These are phyloP conservation scores for Hapalemur alaotrensis DNA, from an alignment of 2,797 vertebrate genomes.

Conservation along the genomic window DNA sequence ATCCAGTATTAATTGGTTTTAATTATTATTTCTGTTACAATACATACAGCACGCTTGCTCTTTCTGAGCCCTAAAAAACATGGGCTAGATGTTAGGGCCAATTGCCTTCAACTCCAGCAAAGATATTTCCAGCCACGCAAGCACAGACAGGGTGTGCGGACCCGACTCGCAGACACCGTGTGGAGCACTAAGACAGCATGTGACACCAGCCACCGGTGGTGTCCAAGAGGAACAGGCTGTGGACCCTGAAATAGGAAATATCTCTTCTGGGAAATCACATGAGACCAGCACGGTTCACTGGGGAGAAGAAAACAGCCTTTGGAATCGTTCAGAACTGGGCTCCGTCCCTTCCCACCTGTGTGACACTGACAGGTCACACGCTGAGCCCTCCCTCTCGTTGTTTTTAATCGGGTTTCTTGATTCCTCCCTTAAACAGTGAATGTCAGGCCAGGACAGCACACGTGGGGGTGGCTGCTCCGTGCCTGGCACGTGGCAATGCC, in stretches of 20 bases:
- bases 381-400: neutral
- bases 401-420: neutral
- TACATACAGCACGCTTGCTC: neutral
- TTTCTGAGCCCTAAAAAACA: neutral
- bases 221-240: fast-evolving
- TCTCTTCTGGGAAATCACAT: neutral
- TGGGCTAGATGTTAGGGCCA: neutral
- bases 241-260: fast-evolving
- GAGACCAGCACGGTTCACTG: neutral
- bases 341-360: neutral
- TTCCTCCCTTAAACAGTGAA: fast-evolving
- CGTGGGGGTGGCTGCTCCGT: fast-evolving
- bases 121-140: fast-evolving
- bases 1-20: neutral
- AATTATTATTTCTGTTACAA: too few relatives aligned
- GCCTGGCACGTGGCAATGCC: fast-evolving
- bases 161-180: fast-evolving
- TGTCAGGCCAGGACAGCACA: fast-evolving
- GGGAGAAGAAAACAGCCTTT: neutral
- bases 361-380: fast-evolving
- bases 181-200: fast-evolving
- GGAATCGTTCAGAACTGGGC: neutral
- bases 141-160: neutral
- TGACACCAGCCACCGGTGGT: fast-evolving
- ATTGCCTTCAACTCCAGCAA: neutral